Percentiles rank a stretch among this genome's conserved stretches.
Conservation (phyloP, 2,113 vertebrate species). For the Nyctereutes procyonoides region DNA sequence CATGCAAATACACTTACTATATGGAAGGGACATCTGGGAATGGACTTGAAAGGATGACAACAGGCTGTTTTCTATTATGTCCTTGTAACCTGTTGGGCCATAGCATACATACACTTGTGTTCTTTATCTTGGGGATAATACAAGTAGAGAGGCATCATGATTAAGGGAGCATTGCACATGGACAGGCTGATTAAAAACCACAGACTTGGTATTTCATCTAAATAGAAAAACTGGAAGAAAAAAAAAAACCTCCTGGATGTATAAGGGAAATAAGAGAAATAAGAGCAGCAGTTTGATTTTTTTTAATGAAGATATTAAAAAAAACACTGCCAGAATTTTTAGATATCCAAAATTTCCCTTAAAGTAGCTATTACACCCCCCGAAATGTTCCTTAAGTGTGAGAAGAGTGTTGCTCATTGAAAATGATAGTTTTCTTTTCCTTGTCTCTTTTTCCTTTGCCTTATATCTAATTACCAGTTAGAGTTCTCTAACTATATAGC, state of each 20-base stretch:
- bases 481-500: not conserved
- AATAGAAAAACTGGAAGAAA: not conserved
- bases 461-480: not conserved
- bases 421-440: not conserved
- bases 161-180: not conserved
- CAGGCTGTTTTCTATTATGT: conserved; percentile 51
- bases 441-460: not conserved
- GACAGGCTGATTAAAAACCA: not conserved
- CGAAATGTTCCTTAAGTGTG: not conserved
- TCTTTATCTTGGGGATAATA: conserved; percentile 12
- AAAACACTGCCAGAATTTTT: not conserved
- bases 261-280: conserved; percentile 10
- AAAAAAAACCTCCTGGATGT: not conserved
- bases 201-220: conserved; percentile 19
- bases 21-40: conserved; percentile 50
- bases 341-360: not conserved
- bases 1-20: conserved; percentile 29
- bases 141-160: not conserved
- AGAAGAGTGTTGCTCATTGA: not conserved
- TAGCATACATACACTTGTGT: not conserved
- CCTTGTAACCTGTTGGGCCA: conserved; percentile 44
- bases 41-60: conserved; percentile 29
- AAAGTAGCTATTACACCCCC: not conserved
- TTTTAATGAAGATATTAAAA: not conserved
- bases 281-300: not conserved